phyloP scores from a whole-genome alignment of 2,797 vertebrate genomes.

The Pterois miles region DNA sequence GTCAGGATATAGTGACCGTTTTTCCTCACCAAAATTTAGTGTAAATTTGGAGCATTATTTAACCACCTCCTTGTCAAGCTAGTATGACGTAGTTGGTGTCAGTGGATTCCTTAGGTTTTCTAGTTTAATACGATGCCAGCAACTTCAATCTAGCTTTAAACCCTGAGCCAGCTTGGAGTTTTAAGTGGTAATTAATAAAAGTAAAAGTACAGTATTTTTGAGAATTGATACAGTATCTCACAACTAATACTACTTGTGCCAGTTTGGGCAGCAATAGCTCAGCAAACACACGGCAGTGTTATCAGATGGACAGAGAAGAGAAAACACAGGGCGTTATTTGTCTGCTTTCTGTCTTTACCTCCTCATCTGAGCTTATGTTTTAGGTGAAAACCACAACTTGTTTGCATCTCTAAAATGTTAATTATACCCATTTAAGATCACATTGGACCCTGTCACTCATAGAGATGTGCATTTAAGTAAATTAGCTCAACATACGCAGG shows the following conservation, averaged over 20 bases:
- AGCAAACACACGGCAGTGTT: conserved; percentile 19
- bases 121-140: too few relatives aligned
- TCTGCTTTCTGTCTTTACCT: neutral
- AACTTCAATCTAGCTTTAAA: too few relatives aligned
- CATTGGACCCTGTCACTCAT: neutral
- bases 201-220: too few relatives aligned
- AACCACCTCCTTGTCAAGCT: too few relatives aligned
- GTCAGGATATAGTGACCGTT: too few relatives aligned
- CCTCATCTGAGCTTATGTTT: neutral
- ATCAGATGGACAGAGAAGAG: conserved; percentile 11
- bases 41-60: too few relatives aligned
- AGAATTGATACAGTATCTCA: too few relatives aligned
- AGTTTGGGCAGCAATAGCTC: conserved; percentile 5
- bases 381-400: neutral
- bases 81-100: too few relatives aligned
- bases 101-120: too few relatives aligned
- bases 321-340: neutral
- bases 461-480: neutral
- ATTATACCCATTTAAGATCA: neutral
- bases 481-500: neutral
- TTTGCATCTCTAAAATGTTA: neutral
- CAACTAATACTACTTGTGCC: conserved; percentile 8
- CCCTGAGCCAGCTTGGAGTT: too few relatives aligned
- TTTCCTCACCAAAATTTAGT: too few relatives aligned
- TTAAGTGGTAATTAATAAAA: too few relatives aligned